Evolutionary conservation across 2,888 invertebrate genomes (phyloP).

Genomic region (Drosophila kanekoi): DNA sequence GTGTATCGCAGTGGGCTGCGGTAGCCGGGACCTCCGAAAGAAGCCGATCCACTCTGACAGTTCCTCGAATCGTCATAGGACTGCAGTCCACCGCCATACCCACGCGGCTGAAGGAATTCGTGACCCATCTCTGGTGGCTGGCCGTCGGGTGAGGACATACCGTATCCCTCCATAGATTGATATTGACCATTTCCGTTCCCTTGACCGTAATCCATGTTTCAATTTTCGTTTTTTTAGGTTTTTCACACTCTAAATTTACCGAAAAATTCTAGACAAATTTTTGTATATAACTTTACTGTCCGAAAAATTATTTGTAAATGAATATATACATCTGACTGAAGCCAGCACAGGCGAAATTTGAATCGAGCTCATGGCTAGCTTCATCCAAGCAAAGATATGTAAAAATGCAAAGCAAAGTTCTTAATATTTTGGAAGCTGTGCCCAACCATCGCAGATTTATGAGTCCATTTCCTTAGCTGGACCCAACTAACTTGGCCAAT

Average conservation of each 20-base stretch:
- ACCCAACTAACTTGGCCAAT: slow-evolving; percentile 21
- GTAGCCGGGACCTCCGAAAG: slow-evolving; percentile 65
- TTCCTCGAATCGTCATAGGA: slow-evolving; percentile 49
- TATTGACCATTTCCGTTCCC: slow-evolving; percentile 42
- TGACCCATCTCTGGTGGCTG: slow-evolving; percentile 56
- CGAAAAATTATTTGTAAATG: slow-evolving; percentile 53
- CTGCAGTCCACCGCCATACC: slow-evolving; percentile 36
- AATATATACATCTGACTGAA: background rate
- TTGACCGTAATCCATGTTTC: slow-evolving; percentile 57
- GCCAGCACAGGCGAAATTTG: background rate
- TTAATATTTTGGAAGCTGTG: background rate
- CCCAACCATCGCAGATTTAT: slow-evolving; percentile 32
- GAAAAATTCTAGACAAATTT: slow-evolving; percentile 2
- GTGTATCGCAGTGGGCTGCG: slow-evolving; percentile 65
- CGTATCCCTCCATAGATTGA: slow-evolving; percentile 48
- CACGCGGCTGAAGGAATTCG: slow-evolving; percentile 36
- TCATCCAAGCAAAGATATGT: slow-evolving; percentile 12
- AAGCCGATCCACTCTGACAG: slow-evolving; percentile 51
- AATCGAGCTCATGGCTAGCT: slow-evolving; percentile 31
- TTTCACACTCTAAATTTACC: slow-evolving; percentile 1
- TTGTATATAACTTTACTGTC: slow-evolving; percentile 43
- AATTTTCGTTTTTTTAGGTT: background rate
- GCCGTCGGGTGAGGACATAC: slow-evolving; percentile 51
- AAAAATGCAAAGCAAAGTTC: background rate
- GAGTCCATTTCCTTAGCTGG: slow-evolving; percentile 21